Evolutionary conservation across 2,797 vertebrate species (phyloP).

Genomic region (Rhabdophis nuchalis): DNA sequence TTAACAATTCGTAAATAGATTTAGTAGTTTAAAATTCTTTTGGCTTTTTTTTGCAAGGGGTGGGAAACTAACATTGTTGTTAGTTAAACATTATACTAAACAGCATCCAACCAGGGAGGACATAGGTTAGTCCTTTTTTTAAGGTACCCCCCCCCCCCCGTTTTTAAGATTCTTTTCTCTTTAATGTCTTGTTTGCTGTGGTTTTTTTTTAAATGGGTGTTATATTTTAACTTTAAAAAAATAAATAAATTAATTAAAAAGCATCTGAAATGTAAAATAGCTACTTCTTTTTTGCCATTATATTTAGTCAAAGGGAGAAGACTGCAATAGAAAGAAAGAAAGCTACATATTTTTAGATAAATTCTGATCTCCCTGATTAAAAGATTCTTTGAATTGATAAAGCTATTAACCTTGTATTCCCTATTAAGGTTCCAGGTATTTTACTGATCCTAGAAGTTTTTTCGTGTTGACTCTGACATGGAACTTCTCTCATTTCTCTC

Average conservation of each 20-base stretch:
- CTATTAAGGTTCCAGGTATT: neutral
- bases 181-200: neutral
- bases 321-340: neutral
- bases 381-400: neutral
- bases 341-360: neutral
- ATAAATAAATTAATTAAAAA: neutral
- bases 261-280: neutral
- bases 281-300: neutral
- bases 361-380: neutral
- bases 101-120: neutral
- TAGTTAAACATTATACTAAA: neutral
- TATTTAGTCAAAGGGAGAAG: neutral
- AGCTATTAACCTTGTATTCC: neutral
- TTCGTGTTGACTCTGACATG: neutral
- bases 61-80: neutral
- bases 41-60: neutral
- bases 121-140: neutral
- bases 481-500: neutral
- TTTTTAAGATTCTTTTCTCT: neutral
- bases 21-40: neutral
- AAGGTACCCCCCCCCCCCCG: neutral
- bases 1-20: neutral
- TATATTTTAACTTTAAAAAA: neutral
- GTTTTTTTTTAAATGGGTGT: neutral
- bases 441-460: neutral